These are phyloP conservation scores for Thalpophila matura DNA, from an alignment of 2,888 invertebrate genomes.

Conservation along the genomic window DNA sequence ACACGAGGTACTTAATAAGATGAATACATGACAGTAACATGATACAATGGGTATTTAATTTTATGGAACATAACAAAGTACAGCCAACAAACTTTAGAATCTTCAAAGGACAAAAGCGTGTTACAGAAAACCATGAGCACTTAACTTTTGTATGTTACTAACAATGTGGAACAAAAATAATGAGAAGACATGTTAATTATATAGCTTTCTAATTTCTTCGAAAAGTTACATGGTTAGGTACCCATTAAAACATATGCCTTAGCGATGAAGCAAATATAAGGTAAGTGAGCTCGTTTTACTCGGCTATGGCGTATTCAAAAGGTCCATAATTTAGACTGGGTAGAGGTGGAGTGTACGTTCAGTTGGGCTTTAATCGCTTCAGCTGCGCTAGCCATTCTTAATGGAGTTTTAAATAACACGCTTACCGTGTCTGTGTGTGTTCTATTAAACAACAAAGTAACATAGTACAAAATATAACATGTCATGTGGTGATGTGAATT, in stretches of 20 bases:
- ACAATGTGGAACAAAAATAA: neutral
- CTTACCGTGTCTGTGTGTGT: conserved; percentile 29
- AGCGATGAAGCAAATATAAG: conserved; percentile 40
- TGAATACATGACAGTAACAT: too few species aligned
- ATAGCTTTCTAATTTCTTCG: conserved; percentile 11
- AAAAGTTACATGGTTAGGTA: conserved; percentile 22
- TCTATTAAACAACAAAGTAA: conserved; percentile 29
- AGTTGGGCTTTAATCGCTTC: conserved; percentile 47
- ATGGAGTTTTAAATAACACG: conserved; percentile 57
- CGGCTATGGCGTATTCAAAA: conserved; percentile 52
- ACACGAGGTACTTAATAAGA: neutral
- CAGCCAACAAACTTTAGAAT: neutral
- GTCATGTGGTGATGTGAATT: conserved; percentile 16
- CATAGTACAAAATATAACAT: conserved; percentile 5
- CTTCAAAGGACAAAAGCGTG: neutral
- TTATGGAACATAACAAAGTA: neutral
- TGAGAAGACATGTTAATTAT: neutral
- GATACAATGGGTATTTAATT: neutral
- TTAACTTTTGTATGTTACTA: neutral
- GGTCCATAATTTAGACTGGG: conserved; percentile 49
- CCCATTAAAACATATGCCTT: conserved; percentile 20
- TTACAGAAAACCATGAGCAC: neutral
- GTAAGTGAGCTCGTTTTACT: conserved; percentile 47
- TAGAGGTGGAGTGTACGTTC: conserved; percentile 36
- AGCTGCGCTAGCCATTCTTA: conserved; percentile 52